phyloP scores from a whole-genome alignment of 1,140 invertebrate species.

The Cotesia typhae region DNA sequence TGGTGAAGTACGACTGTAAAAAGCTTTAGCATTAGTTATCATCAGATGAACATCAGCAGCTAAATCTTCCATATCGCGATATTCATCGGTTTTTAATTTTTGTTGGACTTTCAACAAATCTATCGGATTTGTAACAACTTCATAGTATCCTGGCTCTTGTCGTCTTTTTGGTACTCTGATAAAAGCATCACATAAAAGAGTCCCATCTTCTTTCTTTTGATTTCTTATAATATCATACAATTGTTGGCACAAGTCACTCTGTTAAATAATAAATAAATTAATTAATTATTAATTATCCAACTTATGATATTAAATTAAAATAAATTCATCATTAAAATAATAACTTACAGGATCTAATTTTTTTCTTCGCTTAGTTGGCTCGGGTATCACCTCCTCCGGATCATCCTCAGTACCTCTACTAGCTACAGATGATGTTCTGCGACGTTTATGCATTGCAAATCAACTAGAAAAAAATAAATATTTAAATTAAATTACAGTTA shows the following conservation, averaged over 20 bases:
- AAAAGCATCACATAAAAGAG: constrained; percentile 91
- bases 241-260: constrained; percentile 89
- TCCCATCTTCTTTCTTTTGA: constrained; percentile 91
- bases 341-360: constrained; percentile 67
- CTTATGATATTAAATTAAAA: neutral
- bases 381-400: constrained; percentile 62
- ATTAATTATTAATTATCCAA: constrained; percentile 1
- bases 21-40: constrained; percentile 90
- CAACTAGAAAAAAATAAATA: constrained; percentile 37
- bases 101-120: constrained; percentile 94
- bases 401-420: constrained; percentile 73
- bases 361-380: constrained; percentile 64
- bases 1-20: constrained; percentile 86
- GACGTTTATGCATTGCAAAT: constrained; percentile 71
- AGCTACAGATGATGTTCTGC: constrained; percentile 75
- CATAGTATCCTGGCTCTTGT: constrained; percentile 89
- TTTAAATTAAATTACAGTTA: neutral
- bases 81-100: constrained; percentile 95
- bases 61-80: constrained; percentile 89
- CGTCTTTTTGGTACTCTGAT: constrained; percentile 92
- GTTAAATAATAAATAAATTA: constrained; percentile 49
- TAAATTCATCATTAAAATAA: constrained; percentile 22
- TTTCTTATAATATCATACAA: constrained; percentile 91
- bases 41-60: constrained; percentile 87
- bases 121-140: constrained; percentile 91